Percentiles rank a stretch among this genome's conserved stretches.
Evolutionary conservation across 30 jellyfish, hydroid and myxozoan genomes (phyloP).

Genomic region (Aurelia sp.): DNA sequence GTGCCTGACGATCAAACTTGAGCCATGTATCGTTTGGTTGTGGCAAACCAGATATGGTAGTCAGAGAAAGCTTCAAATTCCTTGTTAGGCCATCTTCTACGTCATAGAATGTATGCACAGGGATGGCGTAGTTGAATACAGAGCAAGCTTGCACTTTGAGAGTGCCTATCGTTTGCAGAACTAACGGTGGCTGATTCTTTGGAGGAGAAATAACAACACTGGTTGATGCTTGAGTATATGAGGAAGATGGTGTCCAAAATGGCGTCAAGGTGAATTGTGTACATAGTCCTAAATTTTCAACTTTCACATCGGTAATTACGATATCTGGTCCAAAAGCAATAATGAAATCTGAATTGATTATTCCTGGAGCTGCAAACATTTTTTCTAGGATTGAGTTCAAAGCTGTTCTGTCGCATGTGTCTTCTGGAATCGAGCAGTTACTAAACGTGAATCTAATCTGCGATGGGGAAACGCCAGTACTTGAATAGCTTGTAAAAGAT

Average conservation of each 20-base stretch:
- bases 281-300: conserved; percentile 42
- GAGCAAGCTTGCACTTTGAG: conserved; percentile 41
- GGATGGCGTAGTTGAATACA: conserved; percentile 28
- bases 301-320: conserved; percentile 25
- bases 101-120: conserved; percentile 77
- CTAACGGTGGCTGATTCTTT: conserved; percentile 59
- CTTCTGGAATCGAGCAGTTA: conserved; percentile 41
- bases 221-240: conserved; percentile 17
- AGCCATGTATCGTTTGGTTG: conserved; percentile 72
- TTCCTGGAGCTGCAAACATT: conserved; percentile 38
- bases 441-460: conserved; percentile 45
- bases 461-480: conserved; percentile 13
- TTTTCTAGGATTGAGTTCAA: conserved; percentile 37
- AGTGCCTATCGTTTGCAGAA: conserved; percentile 25
- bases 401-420: conserved; percentile 37
- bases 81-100: conserved; percentile 88
- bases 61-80: conserved; percentile 45
- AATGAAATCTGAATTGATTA: conserved; percentile 65
- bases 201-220: conserved; percentile 24
- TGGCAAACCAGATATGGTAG: conserved; percentile 21
- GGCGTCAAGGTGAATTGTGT: conserved; percentile 5
- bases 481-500: conserved; percentile 26
- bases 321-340: conserved; percentile 68
- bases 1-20: conserved; percentile 58
- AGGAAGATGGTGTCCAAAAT: conserved; percentile 11